phyloP scores from a whole-genome alignment of 2,888 invertebrate species.

The Argyra leucocephala region DNA sequence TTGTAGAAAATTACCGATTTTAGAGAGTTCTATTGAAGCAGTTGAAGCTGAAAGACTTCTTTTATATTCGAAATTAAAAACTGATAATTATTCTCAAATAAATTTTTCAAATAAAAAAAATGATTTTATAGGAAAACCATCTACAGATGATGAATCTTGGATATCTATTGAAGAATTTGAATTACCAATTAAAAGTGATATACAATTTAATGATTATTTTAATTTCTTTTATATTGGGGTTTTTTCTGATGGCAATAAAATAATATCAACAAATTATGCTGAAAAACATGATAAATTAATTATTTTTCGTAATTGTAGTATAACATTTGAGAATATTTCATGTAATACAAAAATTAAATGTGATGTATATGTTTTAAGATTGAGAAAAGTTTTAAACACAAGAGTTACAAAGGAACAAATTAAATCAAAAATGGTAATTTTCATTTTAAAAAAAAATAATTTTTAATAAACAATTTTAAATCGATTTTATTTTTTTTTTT shows the following conservation, averaged over 20 bases:
- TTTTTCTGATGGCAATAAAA: slow-evolving; percentile 35
- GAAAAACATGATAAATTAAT: slow-evolving; percentile 35
- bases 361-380: slow-evolving; percentile 44
- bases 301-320: slow-evolving; percentile 36
- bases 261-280: slow-evolving; percentile 39
- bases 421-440: background rate
- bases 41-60: slow-evolving; percentile 47
- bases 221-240: slow-evolving; percentile 42
- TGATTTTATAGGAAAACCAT: slow-evolving; percentile 9
- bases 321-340: slow-evolving; percentile 37
- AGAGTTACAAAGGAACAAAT: slow-evolving; percentile 22
- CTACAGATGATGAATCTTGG: slow-evolving; percentile 19
- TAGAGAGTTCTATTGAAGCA: slow-evolving; percentile 44
- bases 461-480: background rate
- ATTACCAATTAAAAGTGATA: slow-evolving; percentile 33
- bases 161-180: slow-evolving; percentile 33
- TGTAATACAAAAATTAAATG: slow-evolving; percentile 42
- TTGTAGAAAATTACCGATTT: slow-evolving; percentile 44
- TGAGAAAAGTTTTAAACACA: slow-evolving; percentile 36
- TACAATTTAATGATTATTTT: slow-evolving; percentile 37
- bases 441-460: background rate
- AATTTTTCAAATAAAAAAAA: slow-evolving; percentile 16
- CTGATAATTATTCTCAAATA: slow-evolving; percentile 17
- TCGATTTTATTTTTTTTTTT: slow-evolving; percentile 7
- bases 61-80: slow-evolving; percentile 38